phyloP scores from a whole-genome alignment of 2,888 invertebrate species.

The Megalurothrips usitatus region DNA sequence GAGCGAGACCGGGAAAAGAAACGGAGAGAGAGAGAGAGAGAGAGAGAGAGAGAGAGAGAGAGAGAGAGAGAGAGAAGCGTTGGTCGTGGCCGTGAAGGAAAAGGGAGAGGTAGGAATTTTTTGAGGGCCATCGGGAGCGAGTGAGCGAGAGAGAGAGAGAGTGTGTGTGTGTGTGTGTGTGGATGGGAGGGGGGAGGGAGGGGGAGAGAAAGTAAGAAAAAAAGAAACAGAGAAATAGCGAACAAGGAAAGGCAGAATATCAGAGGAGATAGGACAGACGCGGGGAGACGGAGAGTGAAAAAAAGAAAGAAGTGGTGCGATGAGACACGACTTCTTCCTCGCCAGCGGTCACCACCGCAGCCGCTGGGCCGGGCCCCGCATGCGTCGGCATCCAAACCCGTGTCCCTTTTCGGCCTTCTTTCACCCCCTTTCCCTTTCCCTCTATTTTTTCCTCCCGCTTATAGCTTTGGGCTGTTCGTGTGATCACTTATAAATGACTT shows the following conservation, averaged over 20 bases:
- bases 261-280: neutral
- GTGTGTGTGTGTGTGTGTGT: no score
- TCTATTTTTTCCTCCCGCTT: no score
- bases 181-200: neutral
- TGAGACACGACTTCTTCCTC: neutral
- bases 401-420: no score
- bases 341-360: neutral
- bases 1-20: neutral
- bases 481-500: no score
- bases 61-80: neutral
- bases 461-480: no score
- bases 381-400: neutral
- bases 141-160: constrained; percentile 7
- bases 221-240: neutral
- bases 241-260: neutral
- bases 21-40: neutral
- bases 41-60: neutral
- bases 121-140: neutral
- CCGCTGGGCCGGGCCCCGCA: neutral
- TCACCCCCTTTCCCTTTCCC: no score
- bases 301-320: neutral
- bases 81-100: neutral
- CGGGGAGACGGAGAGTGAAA: neutral
- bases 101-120: neutral
- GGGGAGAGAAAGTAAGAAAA: neutral